Evolutionary conservation across 2,888 invertebrate genomes (phyloP), one percentile per base, ranked within the genome.

Genomic region (Asteroscopus sphinx): DNA sequence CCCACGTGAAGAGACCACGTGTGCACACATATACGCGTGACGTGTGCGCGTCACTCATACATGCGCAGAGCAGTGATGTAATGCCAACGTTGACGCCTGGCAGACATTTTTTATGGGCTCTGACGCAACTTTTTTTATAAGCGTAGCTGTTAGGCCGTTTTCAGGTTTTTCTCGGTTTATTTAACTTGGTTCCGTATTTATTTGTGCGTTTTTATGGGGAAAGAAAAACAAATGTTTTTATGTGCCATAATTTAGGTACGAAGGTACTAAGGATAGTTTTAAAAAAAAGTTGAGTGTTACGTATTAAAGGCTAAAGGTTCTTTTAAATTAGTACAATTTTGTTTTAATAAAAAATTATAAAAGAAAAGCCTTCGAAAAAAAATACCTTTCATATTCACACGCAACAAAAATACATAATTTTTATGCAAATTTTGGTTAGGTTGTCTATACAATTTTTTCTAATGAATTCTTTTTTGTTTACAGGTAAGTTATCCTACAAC

Each of bases 71-170:
- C 52, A 83, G 89, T 93, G 93, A 93, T 93, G 93, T 93, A 93
- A 93, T 88, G 82, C 82, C 64, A 75, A 74, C 86, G 88, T 89
- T 92, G 93, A 92, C 92, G 92, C 86, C 88, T 87, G 80, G 89
- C 88, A 94, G 93, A 93, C 93, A 93, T 92, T 94, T 94, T 94
- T 93, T 93, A 92, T 94, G 89, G 81, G 73, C 86, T 89, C 86
- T 93, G 93, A 93, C 93, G 93, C 93, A 93, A 93, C 89, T 82
- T 89, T 93, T 73, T 93, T 91, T 92, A 88, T 87, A 88, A 83
- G 80, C 82, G 85, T 86, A 84, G 81, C 81, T 73, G 81, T 89
- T 83, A 90, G 86, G 89, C 76, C 37, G 82, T 73, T 79, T 79
- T 67, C 78, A 80, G 58, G 61, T 57, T 77, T 73, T 71, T 70